Evolutionary conservation across 2,113 vertebrate species (phyloP).

Genomic region (Tapirus terrestris): DNA sequence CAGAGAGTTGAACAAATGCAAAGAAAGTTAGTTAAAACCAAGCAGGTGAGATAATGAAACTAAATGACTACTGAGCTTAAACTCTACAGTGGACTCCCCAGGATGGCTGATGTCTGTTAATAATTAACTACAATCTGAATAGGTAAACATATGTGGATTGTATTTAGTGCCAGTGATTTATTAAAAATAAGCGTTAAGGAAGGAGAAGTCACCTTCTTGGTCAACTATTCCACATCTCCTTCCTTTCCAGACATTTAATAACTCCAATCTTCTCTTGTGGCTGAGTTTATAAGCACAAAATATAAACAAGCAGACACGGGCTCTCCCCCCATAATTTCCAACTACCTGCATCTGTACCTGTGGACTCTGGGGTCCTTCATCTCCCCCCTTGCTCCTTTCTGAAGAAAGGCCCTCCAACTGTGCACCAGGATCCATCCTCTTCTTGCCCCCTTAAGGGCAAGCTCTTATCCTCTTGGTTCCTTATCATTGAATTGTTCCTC

Average conservation of each 20-base stretch:
- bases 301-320: not conserved
- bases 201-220: conserved; percentile 5
- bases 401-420: not conserved
- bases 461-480: not conserved
- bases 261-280: not conserved
- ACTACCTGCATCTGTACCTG: not conserved
- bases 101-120: not conserved
- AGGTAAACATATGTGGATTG: conserved; percentile 3
- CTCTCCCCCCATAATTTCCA: not conserved
- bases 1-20: conserved; percentile 52
- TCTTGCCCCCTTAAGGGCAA: not conserved
- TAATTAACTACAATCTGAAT: conserved; percentile 60
- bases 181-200: conserved; percentile 28
- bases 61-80: conserved; percentile 16
- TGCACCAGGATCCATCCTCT: not conserved
- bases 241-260: not conserved
- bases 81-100: not conserved
- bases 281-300: not conserved
- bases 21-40: conserved; percentile 54
- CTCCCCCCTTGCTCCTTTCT: not conserved
- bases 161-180: not conserved
- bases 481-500: not conserved
- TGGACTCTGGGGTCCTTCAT: not conserved
- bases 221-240: not conserved
- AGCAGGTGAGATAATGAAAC: conserved; percentile 30